These are phyloP conservation scores for Kobus ellipsiprymnus DNA, from an alignment of 2,113 vertebrate species.

Conservation along the genomic window DNA sequence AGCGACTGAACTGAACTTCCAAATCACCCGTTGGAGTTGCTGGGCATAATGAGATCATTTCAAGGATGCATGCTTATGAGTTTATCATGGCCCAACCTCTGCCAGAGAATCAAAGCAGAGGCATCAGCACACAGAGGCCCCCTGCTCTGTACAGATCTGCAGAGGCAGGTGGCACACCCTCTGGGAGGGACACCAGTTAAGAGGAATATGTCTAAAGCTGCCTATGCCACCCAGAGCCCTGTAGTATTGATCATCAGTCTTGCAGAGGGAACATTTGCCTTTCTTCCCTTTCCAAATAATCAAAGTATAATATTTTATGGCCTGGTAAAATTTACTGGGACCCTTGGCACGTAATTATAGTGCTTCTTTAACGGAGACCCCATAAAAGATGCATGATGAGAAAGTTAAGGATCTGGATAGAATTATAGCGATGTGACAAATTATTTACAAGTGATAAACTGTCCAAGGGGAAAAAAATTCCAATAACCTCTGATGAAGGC, in stretches of 20 bases:
- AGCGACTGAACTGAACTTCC: background rate
- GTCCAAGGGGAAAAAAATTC: slow-evolving; percentile 70
- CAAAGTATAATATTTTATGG: slow-evolving; percentile 86
- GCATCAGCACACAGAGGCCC: fast-evolving
- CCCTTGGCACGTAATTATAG: slow-evolving; percentile 84
- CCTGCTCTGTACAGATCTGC: background rate
- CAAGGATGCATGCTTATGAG: background rate
- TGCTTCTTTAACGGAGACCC: slow-evolving; percentile 84
- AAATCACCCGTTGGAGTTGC: background rate
- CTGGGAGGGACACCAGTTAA: background rate
- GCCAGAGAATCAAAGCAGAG: background rate
- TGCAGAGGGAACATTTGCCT: slow-evolving; percentile 71
- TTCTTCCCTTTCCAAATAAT: slow-evolving; percentile 80
- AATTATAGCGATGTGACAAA: slow-evolving; percentile 84
- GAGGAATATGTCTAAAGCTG: background rate
- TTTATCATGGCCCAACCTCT: background rate
- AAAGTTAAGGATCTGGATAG: slow-evolving; percentile 84
- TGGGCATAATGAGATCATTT: background rate
- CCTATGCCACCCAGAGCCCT: slow-evolving; percentile 15
- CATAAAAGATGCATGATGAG: slow-evolving; percentile 87
- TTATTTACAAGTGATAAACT: slow-evolving; percentile 84
- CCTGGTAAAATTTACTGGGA: slow-evolving; percentile 85
- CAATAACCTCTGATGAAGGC: slow-evolving; percentile 79
- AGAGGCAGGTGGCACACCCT: background rate
- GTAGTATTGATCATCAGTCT: slow-evolving; percentile 70